Base-by-base conservation (phyloP, 2,888 invertebrate species). In the Caenorhabditis panamensis region DNA sequence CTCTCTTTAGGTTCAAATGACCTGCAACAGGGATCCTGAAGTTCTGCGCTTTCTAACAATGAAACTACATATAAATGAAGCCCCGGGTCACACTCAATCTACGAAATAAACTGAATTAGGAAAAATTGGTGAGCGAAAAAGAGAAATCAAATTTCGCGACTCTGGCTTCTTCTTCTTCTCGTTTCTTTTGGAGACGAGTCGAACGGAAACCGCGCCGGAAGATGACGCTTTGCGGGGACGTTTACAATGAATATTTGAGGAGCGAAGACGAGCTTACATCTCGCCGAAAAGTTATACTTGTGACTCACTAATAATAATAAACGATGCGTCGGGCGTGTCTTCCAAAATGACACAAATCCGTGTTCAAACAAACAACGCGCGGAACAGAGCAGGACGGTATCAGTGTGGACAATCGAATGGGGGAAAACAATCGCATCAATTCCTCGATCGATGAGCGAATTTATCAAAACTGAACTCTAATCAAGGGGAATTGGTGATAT, bases 291-390 rank as follows among this genome's bases (percentile, higher is more conserved):
- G 13, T 44, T 54, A 44, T 24, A 58, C 36, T 41, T 69, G 61
- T 63, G 63, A 72, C 28, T 56, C 72, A 56, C 53, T 56, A 44
- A 67, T 56, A 58, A 49, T 51, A 61, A 61, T 36, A 63, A 47
- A 72, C 56, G 44, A 16, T 11, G 18, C 22, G 64, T 56, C 54
- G 53, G 59, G 16, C 37, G 20, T 6, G 41, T 28, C 8, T 31
- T 53, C 36, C 36, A 63, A 72, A 63, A 72, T 47, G 72, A 73
- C 73, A 73, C 73, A 73, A 73, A 73, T 73, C 73, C 73, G 64
- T 73, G 64, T 56, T 22, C 66, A 59, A 73, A 73, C 64, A 72
- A 72, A 72, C 71, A 54, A 1, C 59, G 18, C 20, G 36, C 37
- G 37, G 5, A 13, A 11, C 41, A 8, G n/a, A n/a, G n/a, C n/a